These are phyloP conservation scores for Yponomeuta malinellus DNA, from an alignment of 2,888 invertebrate species.

Conservation along the genomic window DNA sequence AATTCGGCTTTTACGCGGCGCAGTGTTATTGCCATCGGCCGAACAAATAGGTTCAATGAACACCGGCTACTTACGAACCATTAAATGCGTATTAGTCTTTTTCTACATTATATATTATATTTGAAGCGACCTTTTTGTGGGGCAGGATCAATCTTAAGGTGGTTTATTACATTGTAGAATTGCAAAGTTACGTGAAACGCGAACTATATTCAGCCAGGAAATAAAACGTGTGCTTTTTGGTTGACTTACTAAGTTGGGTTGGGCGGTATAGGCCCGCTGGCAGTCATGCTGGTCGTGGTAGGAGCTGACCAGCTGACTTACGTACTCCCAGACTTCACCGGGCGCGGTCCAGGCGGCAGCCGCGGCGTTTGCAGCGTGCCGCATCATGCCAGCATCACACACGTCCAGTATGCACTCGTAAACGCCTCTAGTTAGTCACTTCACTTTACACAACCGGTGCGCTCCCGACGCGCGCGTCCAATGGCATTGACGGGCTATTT, in stretches of 20 bases:
- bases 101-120: not conserved
- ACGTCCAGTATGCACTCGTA: constrained; percentile 31
- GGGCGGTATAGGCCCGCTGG: constrained; percentile 31
- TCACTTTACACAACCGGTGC: constrained; percentile 5
- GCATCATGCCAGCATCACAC: constrained; percentile 69
- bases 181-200: too few relatives aligned
- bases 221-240: too few relatives aligned
- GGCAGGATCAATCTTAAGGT: not conserved
- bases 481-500: constrained; percentile 69
- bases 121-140: not conserved
- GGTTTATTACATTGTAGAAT: not conserved
- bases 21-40: constrained; percentile 33
- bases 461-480: constrained; percentile 35
- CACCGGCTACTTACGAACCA: constrained; percentile 13
- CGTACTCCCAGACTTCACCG: constrained; percentile 81
- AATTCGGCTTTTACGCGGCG: constrained; percentile 52
- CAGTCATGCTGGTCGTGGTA: constrained; percentile 74
- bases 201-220: too few relatives aligned
- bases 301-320: constrained; percentile 78
- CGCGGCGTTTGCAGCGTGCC: constrained; percentile 61
- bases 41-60: constrained; percentile 48
- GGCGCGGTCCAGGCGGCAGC: constrained; percentile 70
- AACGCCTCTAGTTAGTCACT: constrained; percentile 20
- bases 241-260: not conserved
- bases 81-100: constrained; percentile 5